Conservation (phyloP, 2,113 vertebrate genomes). For the Oreamnos americanus region DNA sequence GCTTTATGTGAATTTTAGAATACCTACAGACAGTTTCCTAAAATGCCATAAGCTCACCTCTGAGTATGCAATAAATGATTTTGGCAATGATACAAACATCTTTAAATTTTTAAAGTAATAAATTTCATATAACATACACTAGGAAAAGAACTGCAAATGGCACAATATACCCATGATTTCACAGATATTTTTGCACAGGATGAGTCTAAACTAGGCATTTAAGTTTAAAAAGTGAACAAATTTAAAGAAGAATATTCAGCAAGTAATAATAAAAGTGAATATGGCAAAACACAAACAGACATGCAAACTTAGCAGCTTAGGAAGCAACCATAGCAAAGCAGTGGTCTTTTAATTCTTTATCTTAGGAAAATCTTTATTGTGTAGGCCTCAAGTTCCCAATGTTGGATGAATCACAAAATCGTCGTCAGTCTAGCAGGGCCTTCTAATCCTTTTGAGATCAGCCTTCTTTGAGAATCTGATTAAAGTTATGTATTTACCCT, state of each 20-base stretch:
- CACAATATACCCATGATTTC: background rate
- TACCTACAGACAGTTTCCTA: background rate
- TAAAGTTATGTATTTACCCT: background rate
- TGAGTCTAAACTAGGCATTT: background rate
- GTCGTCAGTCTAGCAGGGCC: background rate
- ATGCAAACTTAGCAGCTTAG: background rate
- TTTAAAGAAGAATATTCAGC: slow-evolving; percentile 31
- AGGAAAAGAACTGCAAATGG: background rate
- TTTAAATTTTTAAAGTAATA: slow-evolving; percentile 15
- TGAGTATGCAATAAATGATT: background rate
- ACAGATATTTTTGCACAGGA: background rate
- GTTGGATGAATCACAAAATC: background rate
- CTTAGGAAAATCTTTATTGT: background rate
- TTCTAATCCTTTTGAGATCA: background rate
- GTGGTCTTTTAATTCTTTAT: background rate
- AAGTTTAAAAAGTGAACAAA: slow-evolving; percentile 33
- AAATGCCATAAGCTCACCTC: background rate
- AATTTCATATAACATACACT: background rate
- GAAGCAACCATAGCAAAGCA: background rate
- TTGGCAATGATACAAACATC: background rate
- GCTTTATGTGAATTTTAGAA: slow-evolving; percentile 27
- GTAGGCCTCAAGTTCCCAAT: background rate
- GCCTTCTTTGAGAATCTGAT: background rate
- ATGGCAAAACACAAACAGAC: slow-evolving; percentile 10
- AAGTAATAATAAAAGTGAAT: slow-evolving; percentile 10